These are phyloP conservation scores for Stegana nigrithorax DNA, from an alignment of 2,888 invertebrate species.

Conservation along the genomic window DNA sequence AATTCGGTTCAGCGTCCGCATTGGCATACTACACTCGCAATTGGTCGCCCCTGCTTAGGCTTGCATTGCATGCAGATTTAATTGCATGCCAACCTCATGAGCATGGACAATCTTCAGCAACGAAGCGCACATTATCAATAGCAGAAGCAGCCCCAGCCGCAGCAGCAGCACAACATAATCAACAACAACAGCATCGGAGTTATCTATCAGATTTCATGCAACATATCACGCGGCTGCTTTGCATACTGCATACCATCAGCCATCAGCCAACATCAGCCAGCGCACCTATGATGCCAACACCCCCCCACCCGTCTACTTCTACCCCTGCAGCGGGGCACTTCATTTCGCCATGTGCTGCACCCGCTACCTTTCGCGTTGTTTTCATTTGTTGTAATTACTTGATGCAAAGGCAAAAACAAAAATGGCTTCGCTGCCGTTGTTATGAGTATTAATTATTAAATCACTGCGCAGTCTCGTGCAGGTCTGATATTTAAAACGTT, in stretches of 20 bases:
- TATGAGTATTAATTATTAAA: no score
- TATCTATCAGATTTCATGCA: conserved; percentile 7
- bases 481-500: background rate
- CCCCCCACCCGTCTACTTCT: no score
- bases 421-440: no score
- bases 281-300: no score
- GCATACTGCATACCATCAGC: background rate
- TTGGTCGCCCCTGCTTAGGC: background rate
- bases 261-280: background rate
- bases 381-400: conserved; percentile 18
- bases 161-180: background rate
- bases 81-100: conserved; percentile 15
- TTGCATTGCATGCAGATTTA: conserved; percentile 13
- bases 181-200: no score
- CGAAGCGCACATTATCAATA: no score
- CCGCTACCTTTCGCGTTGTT: conserved; percentile 45
- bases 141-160: background rate
- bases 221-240: background rate
- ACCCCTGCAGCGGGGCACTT: no score
- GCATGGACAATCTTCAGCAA: background rate
- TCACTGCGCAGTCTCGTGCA: background rate
- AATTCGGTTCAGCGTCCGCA: conserved; percentile 32
- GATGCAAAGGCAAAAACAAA: conserved; percentile 7
- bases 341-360: no score
- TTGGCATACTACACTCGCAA: background rate